Percentiles rank a stretch among this genome's conserved stretches.
phyloP scores from a whole-genome alignment of 2,113 vertebrate species.

The Callocephalon fimbriatum region DNA sequence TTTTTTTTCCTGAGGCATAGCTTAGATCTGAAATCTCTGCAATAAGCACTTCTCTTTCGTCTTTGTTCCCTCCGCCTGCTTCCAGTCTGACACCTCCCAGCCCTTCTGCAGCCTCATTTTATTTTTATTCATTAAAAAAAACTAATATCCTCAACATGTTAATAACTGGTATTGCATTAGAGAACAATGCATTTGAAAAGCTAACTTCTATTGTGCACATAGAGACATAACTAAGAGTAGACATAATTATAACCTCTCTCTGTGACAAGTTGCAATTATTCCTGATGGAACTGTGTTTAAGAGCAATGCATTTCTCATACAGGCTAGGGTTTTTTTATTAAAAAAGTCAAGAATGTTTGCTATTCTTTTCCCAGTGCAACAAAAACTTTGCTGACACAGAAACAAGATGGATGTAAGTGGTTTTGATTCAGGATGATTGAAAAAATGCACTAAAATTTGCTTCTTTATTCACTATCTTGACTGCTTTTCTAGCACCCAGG shows the following conservation, averaged over 20 bases:
- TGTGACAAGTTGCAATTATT: conserved; percentile 64
- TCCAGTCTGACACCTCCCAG: neutral
- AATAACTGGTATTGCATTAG: conserved; percentile 37
- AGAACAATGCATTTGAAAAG: conserved; percentile 49
- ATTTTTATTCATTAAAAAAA: conserved; percentile 40
- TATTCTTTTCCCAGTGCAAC: neutral
- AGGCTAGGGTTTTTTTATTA: neutral
- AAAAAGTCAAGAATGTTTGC: conserved; percentile 12
- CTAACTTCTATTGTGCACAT: conserved; percentile 23
- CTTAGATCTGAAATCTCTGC: neutral
- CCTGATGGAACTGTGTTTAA: neutral
- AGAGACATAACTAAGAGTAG: conserved; percentile 42
- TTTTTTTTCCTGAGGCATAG: neutral
- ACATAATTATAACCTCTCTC: conserved; percentile 59
- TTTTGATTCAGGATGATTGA: neutral
- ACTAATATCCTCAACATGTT: conserved; percentile 51
- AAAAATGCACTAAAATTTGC: neutral
- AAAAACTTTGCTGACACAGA: conserved; percentile 27
- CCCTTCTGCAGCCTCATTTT: neutral
- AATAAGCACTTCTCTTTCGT: neutral
- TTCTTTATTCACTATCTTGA: neutral
- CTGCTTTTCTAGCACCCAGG: neutral
- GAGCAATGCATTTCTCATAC: neutral
- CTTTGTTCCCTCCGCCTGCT: neutral
- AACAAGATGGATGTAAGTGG: conserved; percentile 14